A percentile compares a stretch with the other conserved stretches of the same genome.
Evolutionary conservation across 2,888 invertebrate species (phyloP).

Genomic region (Zootermopsis nevadensis): DNA sequence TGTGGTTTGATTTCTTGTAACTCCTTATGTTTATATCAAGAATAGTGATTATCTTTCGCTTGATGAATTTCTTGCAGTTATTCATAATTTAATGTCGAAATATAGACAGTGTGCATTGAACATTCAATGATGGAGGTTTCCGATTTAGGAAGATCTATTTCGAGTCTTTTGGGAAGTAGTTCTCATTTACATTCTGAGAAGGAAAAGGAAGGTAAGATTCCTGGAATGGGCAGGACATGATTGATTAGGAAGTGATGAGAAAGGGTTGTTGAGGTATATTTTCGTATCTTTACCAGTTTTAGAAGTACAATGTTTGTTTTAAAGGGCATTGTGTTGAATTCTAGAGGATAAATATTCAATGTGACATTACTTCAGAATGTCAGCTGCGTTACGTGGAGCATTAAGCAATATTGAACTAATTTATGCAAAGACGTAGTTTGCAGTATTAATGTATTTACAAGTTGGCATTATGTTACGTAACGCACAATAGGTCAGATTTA

Average conservation of each 20-base stretch:
- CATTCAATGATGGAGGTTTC: neutral
- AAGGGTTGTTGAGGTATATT: neutral
- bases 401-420: no score
- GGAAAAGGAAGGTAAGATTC: slow-evolving; percentile 20
- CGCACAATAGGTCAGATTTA: no score
- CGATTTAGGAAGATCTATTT: slow-evolving; percentile 1
- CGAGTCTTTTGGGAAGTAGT: neutral
- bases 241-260: neutral
- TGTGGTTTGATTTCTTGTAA: neutral
- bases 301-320: no score
- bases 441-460: no score
- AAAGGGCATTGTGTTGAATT: no score
- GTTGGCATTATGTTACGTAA: no score
- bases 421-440: no score
- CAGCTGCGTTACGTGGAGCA: no score
- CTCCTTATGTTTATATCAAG: slow-evolving; percentile 17
- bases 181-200: neutral
- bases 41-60: neutral
- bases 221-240: neutral
- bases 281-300: no score
- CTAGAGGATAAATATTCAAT: no score
- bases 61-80: neutral
- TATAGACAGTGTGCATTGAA: neutral
- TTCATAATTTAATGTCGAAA: neutral
- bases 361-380: no score